Evolutionary conservation across 2,113 vertebrate species (phyloP).

Genomic region (Elephas maximus): DNA sequence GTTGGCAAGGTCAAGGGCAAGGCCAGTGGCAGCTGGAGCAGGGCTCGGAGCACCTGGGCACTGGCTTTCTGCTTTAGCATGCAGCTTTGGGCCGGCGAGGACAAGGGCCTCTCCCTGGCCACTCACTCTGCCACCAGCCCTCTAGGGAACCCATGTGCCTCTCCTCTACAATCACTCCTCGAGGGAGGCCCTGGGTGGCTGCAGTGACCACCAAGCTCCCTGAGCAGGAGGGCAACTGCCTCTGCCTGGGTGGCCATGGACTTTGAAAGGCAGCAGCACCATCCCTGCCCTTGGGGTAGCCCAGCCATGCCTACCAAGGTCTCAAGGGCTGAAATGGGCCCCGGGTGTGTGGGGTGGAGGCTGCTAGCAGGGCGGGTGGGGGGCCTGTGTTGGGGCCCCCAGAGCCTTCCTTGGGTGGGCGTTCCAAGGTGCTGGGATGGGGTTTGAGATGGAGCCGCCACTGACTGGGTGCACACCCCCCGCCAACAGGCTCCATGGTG

Average conservation of each 20-base stretch:
- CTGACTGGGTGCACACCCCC: conserved; percentile 9
- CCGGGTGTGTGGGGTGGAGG: neutral
- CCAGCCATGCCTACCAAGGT: neutral
- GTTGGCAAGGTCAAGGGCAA: too few species aligned
- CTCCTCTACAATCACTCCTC: neutral
- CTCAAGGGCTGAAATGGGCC: fast-evolving
- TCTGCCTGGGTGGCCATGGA: fast-evolving
- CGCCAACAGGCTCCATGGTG: conserved; percentile 88
- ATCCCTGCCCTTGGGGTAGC: neutral
- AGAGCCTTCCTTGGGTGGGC: neutral
- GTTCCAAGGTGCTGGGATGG: fast-evolving
- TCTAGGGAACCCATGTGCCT: fast-evolving
- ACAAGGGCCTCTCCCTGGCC: fast-evolving
- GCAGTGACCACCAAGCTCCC: neutral
- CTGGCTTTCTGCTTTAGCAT: neutral
- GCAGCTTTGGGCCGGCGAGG: neutral
- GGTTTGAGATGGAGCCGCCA: neutral
- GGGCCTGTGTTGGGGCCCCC: too few species aligned
- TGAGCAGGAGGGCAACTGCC: neutral
- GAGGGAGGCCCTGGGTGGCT: neutral
- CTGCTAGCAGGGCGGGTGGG: neutral
- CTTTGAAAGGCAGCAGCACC: neutral
- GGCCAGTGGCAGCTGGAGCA: fast-evolving
- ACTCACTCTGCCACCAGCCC: neutral
- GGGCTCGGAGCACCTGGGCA: fast-evolving